Percentiles rank a stretch among this genome's conserved stretches.
phyloP scores from a whole-genome alignment of 2,888 invertebrate species.

The Dione vanillae region DNA sequence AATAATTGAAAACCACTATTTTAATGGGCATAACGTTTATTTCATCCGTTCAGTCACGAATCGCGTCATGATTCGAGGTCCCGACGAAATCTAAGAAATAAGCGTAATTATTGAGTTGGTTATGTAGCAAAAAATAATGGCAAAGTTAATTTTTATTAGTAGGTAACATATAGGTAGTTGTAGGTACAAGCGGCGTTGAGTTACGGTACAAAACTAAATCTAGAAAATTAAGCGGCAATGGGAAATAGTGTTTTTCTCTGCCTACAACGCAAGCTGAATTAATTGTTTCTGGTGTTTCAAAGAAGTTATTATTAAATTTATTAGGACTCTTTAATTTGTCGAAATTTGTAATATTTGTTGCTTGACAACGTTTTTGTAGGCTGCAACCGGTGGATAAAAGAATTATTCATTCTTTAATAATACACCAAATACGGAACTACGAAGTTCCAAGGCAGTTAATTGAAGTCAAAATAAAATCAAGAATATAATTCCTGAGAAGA shows the following conservation, averaged over 20 bases:
- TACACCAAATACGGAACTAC: neutral
- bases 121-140: conserved; percentile 26
- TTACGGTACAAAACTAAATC: too few species aligned
- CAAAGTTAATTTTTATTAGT: conserved; percentile 6
- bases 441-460: conserved; percentile 6
- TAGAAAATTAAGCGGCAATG: too few species aligned
- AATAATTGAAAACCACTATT: conserved; percentile 61
- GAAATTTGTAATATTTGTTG: neutral
- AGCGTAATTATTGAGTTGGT: conserved; percentile 34
- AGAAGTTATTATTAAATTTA: too few species aligned
- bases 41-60: conserved; percentile 44
- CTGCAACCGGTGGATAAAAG: neutral
- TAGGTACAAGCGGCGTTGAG: too few species aligned
- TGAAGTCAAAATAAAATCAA: conserved; percentile 9
- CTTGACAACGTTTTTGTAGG: neutral
- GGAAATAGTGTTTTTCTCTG: too few species aligned
- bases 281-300: too few species aligned
- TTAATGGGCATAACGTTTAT: conserved; percentile 43
- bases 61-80: conserved; percentile 37
- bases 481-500: conserved; percentile 24
- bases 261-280: too few species aligned
- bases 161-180: too few species aligned
- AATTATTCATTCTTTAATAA: conserved; percentile 5
- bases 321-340: neutral
- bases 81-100: conserved; percentile 36